Conservation (phyloP, 2,113 vertebrate genomes). For the Notothenia rossii region DNA sequence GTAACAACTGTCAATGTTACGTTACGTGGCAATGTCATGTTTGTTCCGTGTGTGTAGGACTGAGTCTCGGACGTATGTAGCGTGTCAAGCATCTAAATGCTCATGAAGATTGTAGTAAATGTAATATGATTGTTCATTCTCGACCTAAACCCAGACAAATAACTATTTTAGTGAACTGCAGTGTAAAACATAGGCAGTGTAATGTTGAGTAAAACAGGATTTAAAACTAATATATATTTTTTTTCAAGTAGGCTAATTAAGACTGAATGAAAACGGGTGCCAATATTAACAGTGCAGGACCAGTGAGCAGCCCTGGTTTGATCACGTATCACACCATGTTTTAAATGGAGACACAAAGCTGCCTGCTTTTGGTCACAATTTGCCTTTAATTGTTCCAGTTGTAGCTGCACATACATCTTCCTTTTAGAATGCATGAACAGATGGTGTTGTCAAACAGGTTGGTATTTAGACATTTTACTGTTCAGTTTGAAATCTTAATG, state of each 20-base stretch:
- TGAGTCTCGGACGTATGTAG: neutral
- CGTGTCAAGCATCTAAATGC: neutral
- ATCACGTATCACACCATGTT: neutral
- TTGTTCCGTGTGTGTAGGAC: too few species aligned
- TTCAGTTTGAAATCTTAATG: conserved; percentile 32
- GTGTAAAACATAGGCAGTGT: neutral
- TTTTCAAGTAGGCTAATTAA: neutral
- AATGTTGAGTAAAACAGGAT: neutral
- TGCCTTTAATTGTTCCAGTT: conserved; percentile 31
- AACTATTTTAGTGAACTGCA: neutral
- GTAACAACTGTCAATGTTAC: neutral
- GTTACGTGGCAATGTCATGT: neutral
- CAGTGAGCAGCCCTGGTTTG: neutral
- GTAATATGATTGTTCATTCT: neutral
- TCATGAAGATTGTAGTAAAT: neutral
- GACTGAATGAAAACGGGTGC: neutral
- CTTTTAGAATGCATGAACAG: conserved; percentile 43
- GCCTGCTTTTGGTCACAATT: neutral
- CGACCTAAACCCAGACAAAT: neutral
- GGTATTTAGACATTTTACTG: conserved; percentile 45
- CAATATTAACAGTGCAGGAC: neutral
- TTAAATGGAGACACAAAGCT: neutral
- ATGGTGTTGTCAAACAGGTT: conserved; percentile 50
- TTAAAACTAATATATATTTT: neutral
- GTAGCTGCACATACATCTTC: conserved; percentile 17